Percentiles rank a stretch among this genome's conserved stretches.
Evolutionary conservation across 2,888 invertebrate species (phyloP).

Genomic region (Caenorhabditis parvicauda): DNA sequence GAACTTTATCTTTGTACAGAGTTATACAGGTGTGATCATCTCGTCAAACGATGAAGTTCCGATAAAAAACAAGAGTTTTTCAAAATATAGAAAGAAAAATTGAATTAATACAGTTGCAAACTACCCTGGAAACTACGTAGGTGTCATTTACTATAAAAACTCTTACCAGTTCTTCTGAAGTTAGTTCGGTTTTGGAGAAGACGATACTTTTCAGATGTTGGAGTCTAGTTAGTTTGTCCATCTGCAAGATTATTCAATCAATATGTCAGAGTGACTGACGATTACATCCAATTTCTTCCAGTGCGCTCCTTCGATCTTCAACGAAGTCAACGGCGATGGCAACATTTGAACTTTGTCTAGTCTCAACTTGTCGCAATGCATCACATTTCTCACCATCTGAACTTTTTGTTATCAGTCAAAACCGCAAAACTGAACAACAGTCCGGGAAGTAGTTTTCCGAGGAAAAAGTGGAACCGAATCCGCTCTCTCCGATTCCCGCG

Average conservation of each 20-base stretch:
- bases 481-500: no score
- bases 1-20: neutral
- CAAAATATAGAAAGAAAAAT: no score
- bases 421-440: no score
- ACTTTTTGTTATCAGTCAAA: no score
- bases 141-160: neutral
- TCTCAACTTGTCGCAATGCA: conserved; percentile 30
- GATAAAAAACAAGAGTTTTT: neutral
- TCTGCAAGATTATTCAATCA: conserved; percentile 1
- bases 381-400: conserved; percentile 34
- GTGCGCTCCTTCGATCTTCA: conserved; percentile 28
- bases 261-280: neutral
- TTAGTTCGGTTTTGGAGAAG: conserved; percentile 25
- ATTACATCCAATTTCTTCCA: conserved; percentile 26
- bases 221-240: conserved; percentile 8
- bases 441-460: no score
- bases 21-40: neutral
- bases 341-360: conserved; percentile 26
- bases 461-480: no score
- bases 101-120: no score
- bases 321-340: conserved; percentile 26
- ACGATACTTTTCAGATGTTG: conserved; percentile 16
- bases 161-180: conserved; percentile 27
- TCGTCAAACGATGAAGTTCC: neutral
- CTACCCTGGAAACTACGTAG: neutral